Base-by-base conservation (phyloP, 37 sponge, comb jelly and placozoan genomes). In the Lycopodina hypogea region DNA sequence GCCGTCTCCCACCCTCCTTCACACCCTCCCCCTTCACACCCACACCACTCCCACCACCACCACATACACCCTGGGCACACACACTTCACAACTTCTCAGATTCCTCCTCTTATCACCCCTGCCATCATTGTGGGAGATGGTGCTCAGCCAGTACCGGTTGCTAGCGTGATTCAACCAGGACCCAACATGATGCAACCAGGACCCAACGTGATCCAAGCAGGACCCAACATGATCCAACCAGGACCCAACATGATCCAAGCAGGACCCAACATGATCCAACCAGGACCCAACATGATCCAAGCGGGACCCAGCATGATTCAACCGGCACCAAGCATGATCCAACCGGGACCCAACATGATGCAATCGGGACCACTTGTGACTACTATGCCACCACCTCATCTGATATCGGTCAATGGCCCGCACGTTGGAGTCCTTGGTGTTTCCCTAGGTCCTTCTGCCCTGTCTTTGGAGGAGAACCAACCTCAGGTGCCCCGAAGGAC, bases 351-450 rank as follows among this genome's bases (percentile, higher is more conserved):
- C 11, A 8, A 18, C 37, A 18, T 68, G 36, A 18, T 35, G 36
- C 41, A 35, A n/a, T 41, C 18, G 4, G 59, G 26, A 7, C 67
- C 34, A 11, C 17, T 66, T 4, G 37, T 35, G 4, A 38, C 45
- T 23, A 23, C 70, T 22, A n/a, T 42, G 6, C 63, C 77, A 4
- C 63, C 77, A 61, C 72, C 72, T 45, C 77, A 62, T 39, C 34
- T 74, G 33, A 56, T 56, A 74, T 35, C 75, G 18, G 57, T 74
- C n/a, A 51, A 37, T 28, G 48, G 51, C 1, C 3, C 36, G 4
- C 61, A 22, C 1, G 40, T 61, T 30, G 36, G 59, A 23, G 36
- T 75, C 2, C 1, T 61, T 42, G 70, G 70, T 40, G 41, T 41
- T 53, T 51, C 69, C 26, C 71, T 70, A 71, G 58, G 19, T 38